Percentiles rank a stretch among this genome's conserved stretches.
These are phyloP conservation scores for Dugesia japonica DNA, from an alignment of 2,888 invertebrate species.

Conservation along the genomic window DNA sequence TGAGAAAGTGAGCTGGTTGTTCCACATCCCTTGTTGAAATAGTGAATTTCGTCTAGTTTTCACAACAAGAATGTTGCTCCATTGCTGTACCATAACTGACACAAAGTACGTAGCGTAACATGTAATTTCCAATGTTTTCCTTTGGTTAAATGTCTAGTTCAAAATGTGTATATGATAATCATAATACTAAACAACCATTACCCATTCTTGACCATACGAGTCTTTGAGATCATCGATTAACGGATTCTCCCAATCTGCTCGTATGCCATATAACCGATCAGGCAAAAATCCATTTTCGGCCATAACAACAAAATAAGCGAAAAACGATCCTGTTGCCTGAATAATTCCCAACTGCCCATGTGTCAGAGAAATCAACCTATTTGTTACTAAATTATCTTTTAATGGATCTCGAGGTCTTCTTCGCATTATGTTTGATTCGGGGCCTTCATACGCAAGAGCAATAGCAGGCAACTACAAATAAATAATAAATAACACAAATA, in stretches of 20 bases:
- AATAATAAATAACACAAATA: no score
- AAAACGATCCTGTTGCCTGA: slow-evolving; percentile 54
- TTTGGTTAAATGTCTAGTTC: slow-evolving; percentile 72
- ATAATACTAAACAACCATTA: slow-evolving; percentile 43
- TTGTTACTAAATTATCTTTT: neutral
- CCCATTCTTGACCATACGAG: slow-evolving; percentile 96
- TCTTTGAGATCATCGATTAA: slow-evolving; percentile 84
- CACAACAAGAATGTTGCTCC: slow-evolving; percentile 93
- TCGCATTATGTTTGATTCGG: neutral
- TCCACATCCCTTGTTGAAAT: slow-evolving; percentile 82
- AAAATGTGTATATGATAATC: neutral
- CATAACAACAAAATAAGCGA: slow-evolving; percentile 93
- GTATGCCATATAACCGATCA: slow-evolving; percentile 66
- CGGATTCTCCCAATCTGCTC: slow-evolving; percentile 87
- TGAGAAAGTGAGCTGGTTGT: slow-evolving; percentile 47
- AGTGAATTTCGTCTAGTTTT: slow-evolving; percentile 90
- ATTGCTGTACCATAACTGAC: slow-evolving; percentile 87
- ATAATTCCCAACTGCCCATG: neutral
- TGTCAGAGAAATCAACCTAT: neutral
- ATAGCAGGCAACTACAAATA: neutral
- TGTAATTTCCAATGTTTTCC: slow-evolving; percentile 82
- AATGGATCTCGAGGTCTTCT: neutral
- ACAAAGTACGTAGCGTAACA: slow-evolving; percentile 97
- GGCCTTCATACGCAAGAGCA: neutral
- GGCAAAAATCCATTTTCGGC: slow-evolving; percentile 91